Base-by-base conservation (phyloP, 2,113 vertebrate genomes). In the Pimephales promelas region DNA sequence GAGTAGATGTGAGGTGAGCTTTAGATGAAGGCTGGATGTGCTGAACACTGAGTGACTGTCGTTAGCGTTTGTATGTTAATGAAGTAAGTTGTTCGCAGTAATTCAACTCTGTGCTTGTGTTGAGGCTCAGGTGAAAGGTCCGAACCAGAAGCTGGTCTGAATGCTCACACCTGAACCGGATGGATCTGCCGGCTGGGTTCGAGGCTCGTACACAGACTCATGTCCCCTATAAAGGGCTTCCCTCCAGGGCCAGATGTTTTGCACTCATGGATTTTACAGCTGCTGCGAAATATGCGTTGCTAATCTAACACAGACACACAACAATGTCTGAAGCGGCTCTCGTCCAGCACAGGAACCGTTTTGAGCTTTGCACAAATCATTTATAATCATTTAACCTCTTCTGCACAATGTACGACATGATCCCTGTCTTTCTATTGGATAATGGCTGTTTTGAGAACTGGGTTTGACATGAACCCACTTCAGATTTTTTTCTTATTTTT, bases 171-270 rank as follows among this genome's bases (percentile, higher is more conserved):
- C 89, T 89, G 88, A 85, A 87, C 88, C 52, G 73, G 81, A 82
- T 91, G 89, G 87, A 87, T 79, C 86, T 86, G 82, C 82, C 89
- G 90, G 87, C 85, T 88, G 89, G 73, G 79, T 84, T 91, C 90
- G 82, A 71, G 76, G 62, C 83, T 81, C 72, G 45, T 45, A 40
- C 40, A 40, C 40, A 40, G 40, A 40, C 45, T 90, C 40, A 89
- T 89, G 89, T 88, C 79, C 57, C 86, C 88, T 86, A 88, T 90
- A 91, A 89, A 54, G 78, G 66, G 72, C 31, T 24, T 73, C 81
- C 83, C 82, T 74, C 22, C 22, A 76, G 64, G 68, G 45, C 91
- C 92, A 92, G 89, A 92, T 93, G 91, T 89, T 86, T 70, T n/a
- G 45, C 79, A 7, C 54, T 75, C 86, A 90, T 88, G 82, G n/a